phyloP scores from a whole-genome alignment of 2,113 vertebrate species.

The Nycticebus coucang region DNA sequence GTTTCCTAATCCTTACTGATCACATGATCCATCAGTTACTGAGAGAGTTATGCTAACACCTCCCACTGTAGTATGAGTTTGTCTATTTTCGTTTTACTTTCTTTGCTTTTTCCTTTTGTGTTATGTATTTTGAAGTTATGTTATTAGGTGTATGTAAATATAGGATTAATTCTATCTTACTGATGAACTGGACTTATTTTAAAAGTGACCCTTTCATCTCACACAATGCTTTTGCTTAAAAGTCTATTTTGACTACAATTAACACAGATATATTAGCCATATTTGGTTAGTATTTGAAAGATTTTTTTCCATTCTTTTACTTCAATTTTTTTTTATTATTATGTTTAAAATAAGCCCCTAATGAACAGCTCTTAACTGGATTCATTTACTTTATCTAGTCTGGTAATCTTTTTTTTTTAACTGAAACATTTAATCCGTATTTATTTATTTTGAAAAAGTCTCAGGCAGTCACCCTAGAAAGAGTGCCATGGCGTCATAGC shows the following conservation, averaged over 20 bases:
- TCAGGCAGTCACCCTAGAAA: too few species aligned
- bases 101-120: too few species aligned
- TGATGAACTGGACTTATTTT: too few species aligned
- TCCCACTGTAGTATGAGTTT: too few species aligned
- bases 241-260: background rate
- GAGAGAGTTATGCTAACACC: too few species aligned
- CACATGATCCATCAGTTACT: too few species aligned
- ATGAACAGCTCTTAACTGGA: background rate
- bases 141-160: too few species aligned
- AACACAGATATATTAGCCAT: background rate
- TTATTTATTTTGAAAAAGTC: background rate
- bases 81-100: too few species aligned
- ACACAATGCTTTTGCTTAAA: background rate
- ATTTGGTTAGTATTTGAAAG: conserved; percentile 12
- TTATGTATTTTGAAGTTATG: too few species aligned
- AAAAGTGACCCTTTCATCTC: background rate
- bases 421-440: background rate
- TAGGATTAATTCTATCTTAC: too few species aligned
- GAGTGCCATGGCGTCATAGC: too few species aligned
- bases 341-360: background rate
- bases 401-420: conserved; percentile 24
- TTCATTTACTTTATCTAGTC: background rate
- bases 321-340: background rate
- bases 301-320: background rate
- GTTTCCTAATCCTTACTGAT: too few species aligned